Conservation (phyloP, 2,113 vertebrate species). For the Anguilla rostrata region DNA sequence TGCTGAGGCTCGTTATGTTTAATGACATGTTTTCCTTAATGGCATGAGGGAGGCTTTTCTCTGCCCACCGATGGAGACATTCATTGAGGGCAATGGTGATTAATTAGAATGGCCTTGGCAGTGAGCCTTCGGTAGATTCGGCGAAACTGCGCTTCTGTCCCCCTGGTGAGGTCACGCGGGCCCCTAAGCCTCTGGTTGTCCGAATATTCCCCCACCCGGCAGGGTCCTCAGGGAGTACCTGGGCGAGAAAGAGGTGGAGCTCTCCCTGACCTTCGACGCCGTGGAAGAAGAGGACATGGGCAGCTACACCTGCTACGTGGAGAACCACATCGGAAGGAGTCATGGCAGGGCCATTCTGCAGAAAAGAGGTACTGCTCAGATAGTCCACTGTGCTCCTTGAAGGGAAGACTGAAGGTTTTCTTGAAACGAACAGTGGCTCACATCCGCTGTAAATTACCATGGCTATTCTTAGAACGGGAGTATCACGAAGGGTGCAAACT, state of each 20-base stretch:
- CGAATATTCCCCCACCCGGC: conserved; percentile 34
- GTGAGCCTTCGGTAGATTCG: background rate
- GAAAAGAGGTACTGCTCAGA: conserved; percentile 76
- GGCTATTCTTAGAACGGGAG: background rate
- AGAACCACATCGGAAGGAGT: conserved; percentile 86
- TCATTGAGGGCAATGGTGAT: background rate
- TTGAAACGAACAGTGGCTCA: background rate
- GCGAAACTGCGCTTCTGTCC: too few relatives aligned
- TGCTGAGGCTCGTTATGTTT: background rate
- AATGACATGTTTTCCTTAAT: background rate
- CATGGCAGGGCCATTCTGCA: conserved; percentile 84
- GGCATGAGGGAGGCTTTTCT: background rate
- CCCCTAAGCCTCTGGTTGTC: background rate
- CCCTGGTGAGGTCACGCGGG: background rate
- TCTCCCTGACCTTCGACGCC: conserved; percentile 85
- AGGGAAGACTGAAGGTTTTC: background rate
- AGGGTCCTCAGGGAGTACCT: conserved; percentile 91
- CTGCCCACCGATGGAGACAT: background rate
- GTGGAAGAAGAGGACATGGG: conserved; percentile 88
- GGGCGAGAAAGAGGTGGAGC: conserved; percentile 92
- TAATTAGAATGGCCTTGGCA: background rate
- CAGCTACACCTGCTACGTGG: conserved; percentile 92
- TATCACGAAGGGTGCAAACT: background rate
- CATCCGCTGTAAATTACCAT: background rate
- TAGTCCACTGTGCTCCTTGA: background rate